These are phyloP conservation scores for Microcebus tavaratra DNA, from an alignment of 2,113 vertebrate genomes.

Conservation along the genomic window DNA sequence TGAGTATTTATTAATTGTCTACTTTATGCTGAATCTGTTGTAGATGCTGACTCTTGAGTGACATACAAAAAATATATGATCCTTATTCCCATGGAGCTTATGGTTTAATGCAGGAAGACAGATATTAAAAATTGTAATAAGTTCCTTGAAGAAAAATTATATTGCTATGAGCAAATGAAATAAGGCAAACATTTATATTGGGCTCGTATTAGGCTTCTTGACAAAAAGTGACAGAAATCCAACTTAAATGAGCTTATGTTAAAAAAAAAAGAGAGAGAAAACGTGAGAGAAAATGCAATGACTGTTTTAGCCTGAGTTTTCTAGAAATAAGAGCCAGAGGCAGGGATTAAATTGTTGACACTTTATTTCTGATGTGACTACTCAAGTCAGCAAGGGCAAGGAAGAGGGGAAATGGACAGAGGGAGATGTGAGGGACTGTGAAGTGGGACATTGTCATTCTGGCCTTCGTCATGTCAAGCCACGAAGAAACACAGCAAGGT, in stretches of 20 bases:
- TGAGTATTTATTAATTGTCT: neutral
- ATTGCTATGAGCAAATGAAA: neutral
- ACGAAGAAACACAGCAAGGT: neutral
- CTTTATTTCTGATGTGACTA: neutral
- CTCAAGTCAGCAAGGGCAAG: neutral
- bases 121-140: neutral
- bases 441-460: neutral
- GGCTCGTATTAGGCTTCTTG: neutral
- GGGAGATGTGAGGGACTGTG: neutral
- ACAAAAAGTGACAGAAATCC: neutral
- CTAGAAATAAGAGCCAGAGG: neutral
- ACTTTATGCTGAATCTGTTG: neutral
- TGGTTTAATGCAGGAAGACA: neutral
- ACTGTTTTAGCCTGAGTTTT: neutral
- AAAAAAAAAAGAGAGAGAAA: neutral
- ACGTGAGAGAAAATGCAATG: neutral
- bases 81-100: neutral
- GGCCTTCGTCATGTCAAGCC: neutral
- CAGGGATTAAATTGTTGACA: neutral
- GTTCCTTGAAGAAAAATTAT: neutral
- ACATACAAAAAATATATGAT: neutral
- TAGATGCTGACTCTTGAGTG: neutral
- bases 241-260: neutral
- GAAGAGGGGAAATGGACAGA: neutral
- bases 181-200: neutral